Evolutionary conservation across 2,113 vertebrate genomes (phyloP).

Genomic region (Grantiella picta): DNA sequence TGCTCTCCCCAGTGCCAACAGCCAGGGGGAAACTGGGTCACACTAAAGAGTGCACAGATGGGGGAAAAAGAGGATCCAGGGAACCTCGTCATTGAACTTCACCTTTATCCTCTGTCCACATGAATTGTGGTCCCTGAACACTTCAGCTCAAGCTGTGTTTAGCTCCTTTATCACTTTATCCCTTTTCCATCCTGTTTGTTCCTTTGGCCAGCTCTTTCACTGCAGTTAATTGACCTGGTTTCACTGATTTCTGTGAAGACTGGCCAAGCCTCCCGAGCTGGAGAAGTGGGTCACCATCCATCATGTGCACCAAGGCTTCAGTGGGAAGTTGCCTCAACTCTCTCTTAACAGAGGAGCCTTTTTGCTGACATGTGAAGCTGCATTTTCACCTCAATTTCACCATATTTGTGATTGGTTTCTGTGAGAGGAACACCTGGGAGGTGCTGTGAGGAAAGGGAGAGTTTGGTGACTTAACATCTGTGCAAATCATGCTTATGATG

Average conservation of each 20-base stretch:
- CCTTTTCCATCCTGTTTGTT: neutral
- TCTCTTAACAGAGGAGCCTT: neutral
- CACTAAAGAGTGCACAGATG: fast-evolving
- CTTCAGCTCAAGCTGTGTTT: neutral
- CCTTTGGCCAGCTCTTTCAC: neutral
- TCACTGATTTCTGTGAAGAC: neutral
- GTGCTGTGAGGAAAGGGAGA: neutral
- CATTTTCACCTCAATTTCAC: neutral
- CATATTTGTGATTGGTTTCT: neutral
- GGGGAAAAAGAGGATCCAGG: neutral
- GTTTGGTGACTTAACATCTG: neutral
- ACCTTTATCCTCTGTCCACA: neutral
- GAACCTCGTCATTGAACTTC: neutral
- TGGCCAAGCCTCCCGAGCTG: neutral
- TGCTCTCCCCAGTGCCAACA: neutral
- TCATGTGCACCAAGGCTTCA: neutral
- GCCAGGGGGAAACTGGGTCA: neutral
- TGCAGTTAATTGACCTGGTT: neutral
- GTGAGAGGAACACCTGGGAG: neutral
- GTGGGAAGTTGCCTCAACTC: neutral
- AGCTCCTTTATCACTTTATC: constrained; percentile 12
- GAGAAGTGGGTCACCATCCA: neutral
- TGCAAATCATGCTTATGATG: fast-evolving
- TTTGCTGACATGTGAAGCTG: neutral
- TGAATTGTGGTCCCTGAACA: neutral